Evolutionary conservation across 2,888 invertebrate species (phyloP).

Genomic region (Neoaliturus tenellus): DNA sequence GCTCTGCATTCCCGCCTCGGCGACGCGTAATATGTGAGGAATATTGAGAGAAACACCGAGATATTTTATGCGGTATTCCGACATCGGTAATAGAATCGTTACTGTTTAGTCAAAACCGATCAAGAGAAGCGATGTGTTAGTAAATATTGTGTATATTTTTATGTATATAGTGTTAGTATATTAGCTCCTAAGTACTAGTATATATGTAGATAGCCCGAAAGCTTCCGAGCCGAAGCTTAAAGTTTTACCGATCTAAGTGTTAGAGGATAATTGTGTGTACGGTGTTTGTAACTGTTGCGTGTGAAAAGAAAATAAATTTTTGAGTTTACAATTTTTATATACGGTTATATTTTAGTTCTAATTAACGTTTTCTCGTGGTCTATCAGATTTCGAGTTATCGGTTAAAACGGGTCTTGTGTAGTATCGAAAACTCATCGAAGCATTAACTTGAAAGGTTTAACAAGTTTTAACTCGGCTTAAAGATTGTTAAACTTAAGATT

Average conservation of each 20-base stretch:
- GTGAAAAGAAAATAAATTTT: conserved; percentile 44
- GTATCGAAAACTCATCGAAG: conserved; percentile 51
- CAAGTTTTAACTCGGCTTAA: conserved; percentile 41
- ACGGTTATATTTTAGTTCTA: conserved; percentile 28
- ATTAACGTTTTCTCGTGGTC: conserved; percentile 47
- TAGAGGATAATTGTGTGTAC: conserved; percentile 35
- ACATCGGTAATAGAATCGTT: background rate
- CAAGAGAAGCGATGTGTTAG: conserved; percentile 27
- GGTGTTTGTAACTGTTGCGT: conserved; percentile 48
- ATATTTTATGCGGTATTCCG: conserved; percentile 27
- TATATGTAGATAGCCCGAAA: conserved; percentile 35
- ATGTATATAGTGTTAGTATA: conserved; percentile 41
- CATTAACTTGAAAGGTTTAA: conserved; percentile 52
- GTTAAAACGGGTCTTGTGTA: conserved; percentile 60
- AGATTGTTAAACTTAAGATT: conserved; percentile 49
- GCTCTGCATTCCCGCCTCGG: conserved; percentile 11
- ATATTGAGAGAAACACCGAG: conserved; percentile 48
- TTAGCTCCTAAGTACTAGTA: conserved; percentile 35
- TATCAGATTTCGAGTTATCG: conserved; percentile 60
- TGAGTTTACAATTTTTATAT: conserved; percentile 45
- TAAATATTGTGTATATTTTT: conserved; percentile 1
- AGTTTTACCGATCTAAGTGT: conserved; percentile 42
- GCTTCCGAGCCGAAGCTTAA: conserved; percentile 35
- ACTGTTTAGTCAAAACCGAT: background rate
- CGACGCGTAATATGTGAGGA: conserved; percentile 45